phyloP scores from a whole-genome alignment of 2,888 invertebrate genomes.

The Belgica antarctica region DNA sequence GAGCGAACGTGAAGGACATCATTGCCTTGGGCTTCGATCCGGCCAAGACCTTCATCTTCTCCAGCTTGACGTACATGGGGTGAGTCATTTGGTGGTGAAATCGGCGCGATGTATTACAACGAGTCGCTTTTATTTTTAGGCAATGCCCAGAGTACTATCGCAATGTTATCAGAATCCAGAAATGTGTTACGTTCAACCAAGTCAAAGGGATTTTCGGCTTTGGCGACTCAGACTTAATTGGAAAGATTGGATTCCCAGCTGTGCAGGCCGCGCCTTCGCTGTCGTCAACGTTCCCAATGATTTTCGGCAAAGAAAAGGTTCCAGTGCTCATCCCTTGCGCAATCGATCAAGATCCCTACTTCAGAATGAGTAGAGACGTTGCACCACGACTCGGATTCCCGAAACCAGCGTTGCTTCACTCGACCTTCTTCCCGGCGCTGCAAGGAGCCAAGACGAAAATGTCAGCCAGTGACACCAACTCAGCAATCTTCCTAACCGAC shows the following conservation, averaged over 20 bases:
- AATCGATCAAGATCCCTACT: conserved; percentile 99
- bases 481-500: conserved; percentile 93
- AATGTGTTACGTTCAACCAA: conserved; percentile 95
- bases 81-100: background rate
- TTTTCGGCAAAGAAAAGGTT: conserved; percentile 77
- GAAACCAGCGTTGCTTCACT: conserved; percentile 85
- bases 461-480: conserved; percentile 93
- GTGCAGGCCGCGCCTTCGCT: conserved; percentile 95
- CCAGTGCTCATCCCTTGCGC: conserved; percentile 93
- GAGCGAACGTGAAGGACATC: conserved; percentile 95
- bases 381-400: conserved; percentile 83
- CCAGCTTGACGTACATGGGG: conserved; percentile 90
- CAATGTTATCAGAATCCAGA: conserved; percentile 89
- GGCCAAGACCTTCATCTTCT: conserved; percentile 95
- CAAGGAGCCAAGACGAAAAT: conserved; percentile 98
- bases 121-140: conserved; percentile 57
- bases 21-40: conserved; percentile 93
- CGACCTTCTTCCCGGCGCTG: conserved; percentile 87
- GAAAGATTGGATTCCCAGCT: conserved; percentile 95
- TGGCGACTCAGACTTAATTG: conserved; percentile 91
- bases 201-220: conserved; percentile 98
- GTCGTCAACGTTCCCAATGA: conserved; percentile 84
- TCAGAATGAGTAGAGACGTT: conserved; percentile 98
- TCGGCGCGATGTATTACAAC: conserved; percentile 27
- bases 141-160: conserved; percentile 87